Base-by-base conservation (phyloP, 2,797 vertebrate species). In the Lacerta agilis region DNA sequence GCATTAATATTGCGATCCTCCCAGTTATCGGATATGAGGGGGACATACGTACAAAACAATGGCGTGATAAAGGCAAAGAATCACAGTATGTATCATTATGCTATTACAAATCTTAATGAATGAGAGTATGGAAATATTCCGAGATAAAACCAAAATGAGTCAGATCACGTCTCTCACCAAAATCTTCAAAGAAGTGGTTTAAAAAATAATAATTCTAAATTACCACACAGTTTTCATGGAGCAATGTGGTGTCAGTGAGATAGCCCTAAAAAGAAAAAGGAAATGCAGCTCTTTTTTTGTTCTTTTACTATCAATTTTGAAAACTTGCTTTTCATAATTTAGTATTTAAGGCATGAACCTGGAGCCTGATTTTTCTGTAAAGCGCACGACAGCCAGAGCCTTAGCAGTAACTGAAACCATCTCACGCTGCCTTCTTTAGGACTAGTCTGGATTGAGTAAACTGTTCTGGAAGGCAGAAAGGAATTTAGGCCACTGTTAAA, bases 191-290 rank as follows among this genome's bases (percentile, higher is more conserved):
- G 17, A 49, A 81, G 87, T 87, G 67, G 84, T 55, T 55, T 81
- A 87, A 49, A 49, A 49, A 84, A 78, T 88, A 45, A 45, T n/a
- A n/a, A n/a, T n/a, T n/a, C n/a, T n/a, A 11, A 84, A 78, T 88
- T 43, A 58, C 86, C 43, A 88, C 88, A 33, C 13, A 75, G 2
- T 5, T 90, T 41, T 75, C 85, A 83, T 55, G 79, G 78, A 93
- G 85, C 90, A 78, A 79, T 9, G 23, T 81, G 36, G 75, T 38
- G 91, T 4, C 85, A 86, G 86, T 87, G 81, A 83, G 89, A 87
- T 49, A 29, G 2, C 10, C 82, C 89, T 85, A 84, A 83, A 4
- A 38, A 6, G 80, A 85, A 88, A 0, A 0, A 0, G 5, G 55
- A 86, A 33, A 33, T n/a, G 83, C 86, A 89, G 64, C 27, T n/a